These are phyloP conservation scores for Spodoptera littoralis DNA, from an alignment of 2,888 invertebrate genomes.

Conservation along the genomic window DNA sequence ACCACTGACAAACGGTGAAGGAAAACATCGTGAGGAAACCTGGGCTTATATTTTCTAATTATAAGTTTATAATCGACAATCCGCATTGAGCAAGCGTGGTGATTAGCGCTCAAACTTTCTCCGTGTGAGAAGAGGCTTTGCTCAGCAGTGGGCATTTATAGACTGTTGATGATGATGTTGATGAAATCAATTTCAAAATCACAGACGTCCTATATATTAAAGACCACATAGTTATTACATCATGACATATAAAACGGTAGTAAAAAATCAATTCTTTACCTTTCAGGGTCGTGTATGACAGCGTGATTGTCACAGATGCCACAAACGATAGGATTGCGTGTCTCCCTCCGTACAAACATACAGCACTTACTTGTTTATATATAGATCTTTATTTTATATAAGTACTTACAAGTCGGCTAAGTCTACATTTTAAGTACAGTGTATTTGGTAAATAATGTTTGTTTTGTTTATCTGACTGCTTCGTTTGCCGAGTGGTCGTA, in stretches of 20 bases:
- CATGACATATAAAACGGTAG: conserved; percentile 31
- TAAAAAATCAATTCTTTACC: conserved; percentile 42
- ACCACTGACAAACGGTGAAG: no score
- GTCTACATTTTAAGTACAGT: neutral
- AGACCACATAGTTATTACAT: conserved; percentile 2
- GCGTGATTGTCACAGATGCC: conserved; percentile 46
- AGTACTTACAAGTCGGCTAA: neutral
- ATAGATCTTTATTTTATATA: conserved; percentile 5
- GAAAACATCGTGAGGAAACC: no score
- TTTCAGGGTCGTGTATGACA: conserved; percentile 37
- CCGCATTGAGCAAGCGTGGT: no score
- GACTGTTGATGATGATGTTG: no score
- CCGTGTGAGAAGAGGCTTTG: no score
- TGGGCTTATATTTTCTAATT: no score
- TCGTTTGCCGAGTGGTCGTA: no score
- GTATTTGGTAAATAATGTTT: neutral
- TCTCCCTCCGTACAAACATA: conserved; percentile 6
- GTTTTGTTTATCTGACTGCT: no score
- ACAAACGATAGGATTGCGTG: conserved; percentile 60
- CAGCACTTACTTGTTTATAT: conserved; percentile 12
- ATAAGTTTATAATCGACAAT: no score
- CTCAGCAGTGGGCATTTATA: no score
- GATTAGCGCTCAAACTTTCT: no score
- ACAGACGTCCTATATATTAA: neutral
- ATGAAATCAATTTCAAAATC: no score